Evolutionary conservation across 2,113 vertebrate species (phyloP), one percentile per base, ranked within the genome.

Genomic region (Serinus canaria): DNA sequence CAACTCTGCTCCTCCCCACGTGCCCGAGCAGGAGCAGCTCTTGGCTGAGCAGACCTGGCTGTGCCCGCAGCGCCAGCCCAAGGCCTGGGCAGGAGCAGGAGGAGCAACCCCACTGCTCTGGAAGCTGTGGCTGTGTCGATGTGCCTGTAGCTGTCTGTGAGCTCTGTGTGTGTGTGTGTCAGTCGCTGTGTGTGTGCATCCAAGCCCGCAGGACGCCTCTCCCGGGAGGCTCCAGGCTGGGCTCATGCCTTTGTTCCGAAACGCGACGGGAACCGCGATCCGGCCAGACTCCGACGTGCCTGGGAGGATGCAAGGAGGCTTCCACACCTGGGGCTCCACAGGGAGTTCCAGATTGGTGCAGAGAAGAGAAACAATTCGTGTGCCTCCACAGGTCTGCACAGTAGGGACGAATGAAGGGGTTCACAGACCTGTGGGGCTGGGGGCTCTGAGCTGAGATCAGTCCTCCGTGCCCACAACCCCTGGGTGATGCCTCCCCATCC

Each of bases 61-160:
- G n/a, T 47, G 74, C 2, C 80, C 75, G 2, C 49, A 47, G 49
- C 66, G 2, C 17, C 74, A 62, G 30, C 68, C 70, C 62, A 16
- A 67, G 74, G 43, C 67, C 46, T 43, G 60, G 66, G 33, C 15
- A 87, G 1, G 18, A 82, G 64, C 13, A 1, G 86, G 69, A 77
- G 74, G 25, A 4, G 37, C 30, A 24, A 39, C 35, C 39, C 60
- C 46, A 0, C 21, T 60, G 90, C 74, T 81, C 82, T 37, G 85
- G 55, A 15, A 60, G 81, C 66, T 31, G 70, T 52, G 79, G 58
- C 63, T 39, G 15, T 58, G 58, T 72, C 9, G 15, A 82, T 6
- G 53, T 87, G 93, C 81, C 96, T 94, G 91, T 86, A 39, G 58
- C 89, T 59, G 73, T 92, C 81, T 55, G 68, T 94, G 52, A 80